Base-by-base conservation (phyloP, 2,113 vertebrate genomes). In the Chunga burmeisteri region DNA sequence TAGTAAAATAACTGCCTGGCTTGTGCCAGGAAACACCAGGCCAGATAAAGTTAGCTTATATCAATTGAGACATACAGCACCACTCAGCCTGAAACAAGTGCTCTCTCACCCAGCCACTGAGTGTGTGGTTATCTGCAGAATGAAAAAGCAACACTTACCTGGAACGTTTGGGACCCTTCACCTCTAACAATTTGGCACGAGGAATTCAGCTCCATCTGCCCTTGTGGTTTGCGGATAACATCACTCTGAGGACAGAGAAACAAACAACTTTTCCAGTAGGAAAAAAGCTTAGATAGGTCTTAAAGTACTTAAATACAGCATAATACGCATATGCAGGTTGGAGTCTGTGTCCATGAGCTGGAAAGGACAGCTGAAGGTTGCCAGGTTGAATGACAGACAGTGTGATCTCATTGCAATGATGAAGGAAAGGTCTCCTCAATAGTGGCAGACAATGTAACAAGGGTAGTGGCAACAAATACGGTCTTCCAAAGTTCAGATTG, bases 141-240 rank as follows among this genome's bases (percentile, higher is more conserved):
- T 44, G 30, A 90, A 88, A 92, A 93, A 78, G 29, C 49, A 93
- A 71, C 0, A 3, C 97, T 98, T 63, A 99, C 99, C 95, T 99
- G 99, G 97, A 99, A 99, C 2, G 98, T 99, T 88, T 99, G 99
- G 1, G 98, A 98, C 88, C 98, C 99, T 93, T 99, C 99, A 81
- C 98, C 98, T 38, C 98, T 98, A 26, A 98, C 86, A 49, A 99
- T 99, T 47, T 98, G 97, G 94, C 99, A 99, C 0, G 98, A 99
- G 3, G 99, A 98, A 97, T 98, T 99, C 83, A 99, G 98, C 95
- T 99, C 98, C 81, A 99, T 98, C 97, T 98, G 99, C 75, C 99
- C 99, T 96, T 99, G 98, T 73, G 99, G 99, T 94, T 99, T 99
- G 95, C 97, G 97, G 97, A 99, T 99, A 84, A 99, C 98, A 5